Evolutionary conservation across 2,113 vertebrate genomes (phyloP), one percentile per base, ranked within the genome.

Genomic region (Corydoras sp.): DNA sequence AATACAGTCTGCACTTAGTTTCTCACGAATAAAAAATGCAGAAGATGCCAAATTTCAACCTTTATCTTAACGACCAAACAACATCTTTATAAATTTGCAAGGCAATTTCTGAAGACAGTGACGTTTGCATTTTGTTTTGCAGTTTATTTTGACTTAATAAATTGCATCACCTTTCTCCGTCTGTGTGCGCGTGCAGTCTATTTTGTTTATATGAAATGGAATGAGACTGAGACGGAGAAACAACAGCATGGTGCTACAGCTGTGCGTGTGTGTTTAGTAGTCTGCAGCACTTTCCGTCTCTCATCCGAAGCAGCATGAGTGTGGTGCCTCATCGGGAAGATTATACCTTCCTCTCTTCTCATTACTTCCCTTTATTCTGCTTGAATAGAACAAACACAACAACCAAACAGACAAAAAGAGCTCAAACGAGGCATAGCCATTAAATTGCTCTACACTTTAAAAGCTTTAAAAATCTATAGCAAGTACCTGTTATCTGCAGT

Each of bases 291-390:
- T 49, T 61, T 64, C 66, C 54, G 58, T 56, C 58, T 68, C 64
- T n/a, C 61, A 53, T 56, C 43, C 64, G 50, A 67, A 71, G 74
- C 69, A 54, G 69, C 58, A 10, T 66, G 74, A 72, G 58, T 15
- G 69, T 59, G 49, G 63, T 55, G 63, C 50, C 59, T 71, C 58
- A 67, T 67, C 60, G 58, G 58, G 75, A 68, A 72, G 69, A 72
- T 76, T 76, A 76, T 68, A 76, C 70, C 64, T 67, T 68, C 55
- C 59, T 68, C 53, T 72, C 69, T 67, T 65, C 75, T 76, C 75
- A 72, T 76, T 76, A 76, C 69, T 76, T 24, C 51, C n/a, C 65
- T 72, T 68, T 72, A 72, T 72, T 76, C 69, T 71, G 69, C 69
- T 72, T 76, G 67, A 77, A 65, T 73, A 77, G 66, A 58, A 58